Base-by-base conservation (phyloP, 1,140 invertebrate species). In the Drosophila simulans region DNA sequence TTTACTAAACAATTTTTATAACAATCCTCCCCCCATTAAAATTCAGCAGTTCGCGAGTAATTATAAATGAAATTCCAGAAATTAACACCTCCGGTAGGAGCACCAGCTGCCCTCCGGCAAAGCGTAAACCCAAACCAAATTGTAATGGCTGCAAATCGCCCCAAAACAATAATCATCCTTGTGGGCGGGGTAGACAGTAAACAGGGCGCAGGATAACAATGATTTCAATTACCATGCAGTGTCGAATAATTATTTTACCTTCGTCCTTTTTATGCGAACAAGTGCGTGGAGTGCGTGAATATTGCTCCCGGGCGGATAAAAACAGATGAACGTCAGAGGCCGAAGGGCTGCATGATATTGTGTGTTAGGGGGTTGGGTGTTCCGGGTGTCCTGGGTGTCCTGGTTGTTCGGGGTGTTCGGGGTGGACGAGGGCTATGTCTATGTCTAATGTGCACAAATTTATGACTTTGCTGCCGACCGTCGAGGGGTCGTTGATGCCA, bases 371-470 rank as follows among this genome's bases (percentile, higher is more conserved):
- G 31, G 43, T 12, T 51, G 37, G 53, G 40, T 54, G 25, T 34
- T 31, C 27, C 27, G 27, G 1, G 7, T 31, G 7, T 31, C 8
- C 31, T 3, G 31, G 8, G 20, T 10, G 17, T 25, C 25, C 11
- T 11, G 51, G 34, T 48, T 25, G 22, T 7, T 22, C 34, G 11
- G 7, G 15, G 15, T 17, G 25, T 11, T 39, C 37, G 54, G 51
- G 63, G 60, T 64, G 82, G 83, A 78, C 82, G 79, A 65, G 63
- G 89, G 65, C 89, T 89, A 84, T 89, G 89, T 89, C 89, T 91
- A 91, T 91, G 89, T 91, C 89, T 91, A 91, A 91, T 91, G 89
- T 91, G 80, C 85, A 90, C 89, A 91, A 91, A 91, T 91, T 91
- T 91, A 91, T 91, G 89, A 91, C 89, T 91, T 91, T 80, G 70